Conservation (phyloP, 2,113 vertebrate genomes). For the Theristicus caerulescens region DNA sequence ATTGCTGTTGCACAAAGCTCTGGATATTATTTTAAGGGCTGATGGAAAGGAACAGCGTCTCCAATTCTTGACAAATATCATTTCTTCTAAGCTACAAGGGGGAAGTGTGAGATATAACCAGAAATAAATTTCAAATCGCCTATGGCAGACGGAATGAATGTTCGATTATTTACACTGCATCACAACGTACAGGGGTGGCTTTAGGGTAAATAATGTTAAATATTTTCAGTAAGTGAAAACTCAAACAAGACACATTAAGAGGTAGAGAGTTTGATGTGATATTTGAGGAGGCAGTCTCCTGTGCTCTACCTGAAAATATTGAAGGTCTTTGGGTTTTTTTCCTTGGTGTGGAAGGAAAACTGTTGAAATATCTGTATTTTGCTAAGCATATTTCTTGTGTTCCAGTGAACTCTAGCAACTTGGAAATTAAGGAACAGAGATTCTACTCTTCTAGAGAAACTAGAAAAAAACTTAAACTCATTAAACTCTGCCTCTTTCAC, state of each 20-base stretch:
- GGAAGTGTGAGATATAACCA: not conserved
- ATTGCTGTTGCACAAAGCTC: not conserved
- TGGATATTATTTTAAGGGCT: slow-evolving; percentile 5
- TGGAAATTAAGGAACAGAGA: not conserved
- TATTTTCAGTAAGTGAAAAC: not conserved
- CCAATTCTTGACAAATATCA: not conserved
- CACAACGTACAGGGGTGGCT: not conserved
- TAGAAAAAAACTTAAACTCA: no score
- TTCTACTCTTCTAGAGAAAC: not conserved
- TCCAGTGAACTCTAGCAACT: not conserved
- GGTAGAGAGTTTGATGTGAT: not conserved
- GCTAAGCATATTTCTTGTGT: not conserved
- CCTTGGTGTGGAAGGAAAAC: not conserved
- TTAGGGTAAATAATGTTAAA: not conserved
- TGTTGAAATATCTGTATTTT: not conserved
- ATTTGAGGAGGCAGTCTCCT: not conserved
- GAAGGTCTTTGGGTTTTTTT: not conserved
- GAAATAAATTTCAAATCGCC: not conserved
- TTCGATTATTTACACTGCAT: not conserved
- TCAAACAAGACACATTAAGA: not conserved
- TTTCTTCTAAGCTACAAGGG: not conserved
- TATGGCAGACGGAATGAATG: not conserved
- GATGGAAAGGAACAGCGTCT: not conserved
- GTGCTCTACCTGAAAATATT: not conserved
- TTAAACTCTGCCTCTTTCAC: not conserved